A percentile compares a stretch with the other conserved stretches of the same genome.
phyloP scores from a whole-genome alignment of 2,797 vertebrate species.

The Hapalemur alaotrensis region DNA sequence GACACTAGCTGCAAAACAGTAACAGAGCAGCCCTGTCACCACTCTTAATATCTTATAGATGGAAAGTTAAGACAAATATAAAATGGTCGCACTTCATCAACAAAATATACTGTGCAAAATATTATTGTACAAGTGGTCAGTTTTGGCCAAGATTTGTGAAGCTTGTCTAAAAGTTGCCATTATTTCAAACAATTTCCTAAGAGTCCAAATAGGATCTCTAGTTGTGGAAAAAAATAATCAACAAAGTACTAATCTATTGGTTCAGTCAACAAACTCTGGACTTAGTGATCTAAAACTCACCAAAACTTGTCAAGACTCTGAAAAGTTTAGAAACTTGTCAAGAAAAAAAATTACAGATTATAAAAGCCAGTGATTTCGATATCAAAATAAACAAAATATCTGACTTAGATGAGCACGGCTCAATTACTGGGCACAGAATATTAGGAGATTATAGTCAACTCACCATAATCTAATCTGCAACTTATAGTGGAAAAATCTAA shows the following conservation, averaged over 20 bases:
- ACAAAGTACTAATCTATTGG: not conserved
- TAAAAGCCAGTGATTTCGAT: constrained; percentile 15
- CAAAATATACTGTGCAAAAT: not conserved
- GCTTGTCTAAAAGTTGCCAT: not conserved
- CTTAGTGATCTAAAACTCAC: not conserved
- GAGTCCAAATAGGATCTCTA: not conserved
- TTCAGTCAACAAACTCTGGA: constrained; percentile 12
- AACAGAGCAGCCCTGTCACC: constrained; percentile 44
- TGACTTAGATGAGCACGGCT: not conserved
- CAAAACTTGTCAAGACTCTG: not conserved
- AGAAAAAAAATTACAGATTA: constrained; percentile 41
- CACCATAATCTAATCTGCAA: not conserved
- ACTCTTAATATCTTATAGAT: constrained; percentile 2
- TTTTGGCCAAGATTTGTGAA: constrained; percentile 13
- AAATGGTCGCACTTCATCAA: not conserved
- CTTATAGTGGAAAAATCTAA: constrained; percentile 1
- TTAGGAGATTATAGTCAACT: not conserved
- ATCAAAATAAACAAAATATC: constrained; percentile 22
- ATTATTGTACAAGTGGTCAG: not conserved
- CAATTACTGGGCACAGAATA: not conserved
- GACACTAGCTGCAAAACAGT: constrained; percentile 57
- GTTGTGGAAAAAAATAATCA: not conserved
- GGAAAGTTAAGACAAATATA: constrained; percentile 51
- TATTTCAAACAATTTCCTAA: not conserved
- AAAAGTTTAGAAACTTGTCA: not conserved